Percentiles rank a stretch among this genome's conserved stretches.
These are phyloP conservation scores for Campylorhamphus procurvoides DNA, from an alignment of 2,113 vertebrate genomes.

Conservation along the genomic window DNA sequence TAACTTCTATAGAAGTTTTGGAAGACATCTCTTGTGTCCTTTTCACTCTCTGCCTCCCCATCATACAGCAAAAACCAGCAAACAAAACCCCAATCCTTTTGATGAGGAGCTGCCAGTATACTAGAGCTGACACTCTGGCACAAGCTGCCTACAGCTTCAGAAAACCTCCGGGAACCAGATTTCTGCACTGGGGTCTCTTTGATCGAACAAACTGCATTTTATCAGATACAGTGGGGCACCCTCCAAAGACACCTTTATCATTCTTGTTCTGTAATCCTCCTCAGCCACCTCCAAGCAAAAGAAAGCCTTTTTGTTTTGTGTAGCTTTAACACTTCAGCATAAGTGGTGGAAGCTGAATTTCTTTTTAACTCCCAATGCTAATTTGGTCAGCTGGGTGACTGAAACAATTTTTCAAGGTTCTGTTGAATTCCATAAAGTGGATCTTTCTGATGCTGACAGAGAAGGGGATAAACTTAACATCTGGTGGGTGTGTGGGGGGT, in stretches of 20 bases:
- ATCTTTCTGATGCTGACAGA: neutral
- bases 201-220: neutral
- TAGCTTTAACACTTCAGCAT: neutral
- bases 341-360: neutral
- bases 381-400: neutral
- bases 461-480: neutral
- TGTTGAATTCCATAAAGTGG: neutral
- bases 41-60: neutral
- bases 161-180: neutral
- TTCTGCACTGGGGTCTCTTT: neutral
- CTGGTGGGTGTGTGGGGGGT: accelerated
- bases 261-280: neutral
- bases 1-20: neutral
- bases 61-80: neutral
- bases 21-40: neutral
- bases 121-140: neutral
- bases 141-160: neutral
- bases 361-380: neutral
- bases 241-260: neutral
- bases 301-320: neutral
- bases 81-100: neutral
- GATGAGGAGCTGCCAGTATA: neutral
- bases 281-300: neutral
- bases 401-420: neutral
- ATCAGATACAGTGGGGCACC: neutral